Evolutionary conservation across 2,888 invertebrate genomes (phyloP), one percentile per base, ranked within the genome.

Genomic region (Anagyrus pseudococci): DNA sequence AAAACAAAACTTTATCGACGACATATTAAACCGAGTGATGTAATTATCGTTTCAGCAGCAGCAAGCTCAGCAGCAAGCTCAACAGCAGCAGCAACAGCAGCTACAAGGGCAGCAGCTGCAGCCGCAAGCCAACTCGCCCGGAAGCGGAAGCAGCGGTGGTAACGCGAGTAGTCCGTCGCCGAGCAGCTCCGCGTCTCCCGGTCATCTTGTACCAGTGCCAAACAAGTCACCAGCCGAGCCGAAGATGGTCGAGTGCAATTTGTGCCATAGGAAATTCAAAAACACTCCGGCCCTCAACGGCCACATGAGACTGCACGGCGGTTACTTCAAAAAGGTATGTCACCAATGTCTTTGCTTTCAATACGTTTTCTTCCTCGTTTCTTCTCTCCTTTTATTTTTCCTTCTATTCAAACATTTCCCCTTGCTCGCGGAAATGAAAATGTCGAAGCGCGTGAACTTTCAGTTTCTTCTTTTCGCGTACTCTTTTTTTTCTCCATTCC

Each of bases 201-300:
- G 80, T 60, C 77, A 78, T 57, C 80, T 78, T 46, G 73, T 77
- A 53, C 76, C 79, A 7, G 72, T 78, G 56, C 66, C 71, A 0
- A 78, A 72, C 69, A 79, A 82, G 58, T 72, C 81, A 44, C 81
- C 87, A 71, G 82, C 85, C 44, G 91, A 92, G 72, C 85, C 87
- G 64, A 94, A 94, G 77, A 95, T 95, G 47, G 96, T 96, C 64
- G 94, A 95, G 81, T 98, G 98, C 83, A 94, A 93, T 82, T 86
- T 97, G 65, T 98, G 98, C 81, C 93, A 95, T 82, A 88, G 96
- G 72, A 92, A 94, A 80, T 98, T 98, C 84, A 98, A 98, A 84
- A 98, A 97, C 82, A 93, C 96, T 81, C 96, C 97, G 22, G 98
- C 98, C 26, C 88, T 98, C 60, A 98, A 98, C 82, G 98, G 98